These are phyloP conservation scores for Nomada flava DNA, from an alignment of 2,888 invertebrate genomes.

Conservation along the genomic window DNA sequence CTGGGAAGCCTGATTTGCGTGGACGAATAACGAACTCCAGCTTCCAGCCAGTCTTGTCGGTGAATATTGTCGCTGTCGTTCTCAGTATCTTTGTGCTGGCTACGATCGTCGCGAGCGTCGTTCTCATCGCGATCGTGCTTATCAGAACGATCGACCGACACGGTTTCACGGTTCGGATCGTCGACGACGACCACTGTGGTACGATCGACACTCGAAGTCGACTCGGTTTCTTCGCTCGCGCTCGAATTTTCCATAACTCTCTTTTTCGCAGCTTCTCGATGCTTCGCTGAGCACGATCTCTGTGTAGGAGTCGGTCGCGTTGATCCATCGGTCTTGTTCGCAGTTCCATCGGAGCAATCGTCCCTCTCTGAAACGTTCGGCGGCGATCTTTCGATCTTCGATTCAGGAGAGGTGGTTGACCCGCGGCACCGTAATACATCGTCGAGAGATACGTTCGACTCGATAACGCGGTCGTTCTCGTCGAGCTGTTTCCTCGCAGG, in stretches of 20 bases:
- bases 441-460: slow-evolving; percentile 42
- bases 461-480: not conserved
- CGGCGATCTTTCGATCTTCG: slow-evolving; percentile 19
- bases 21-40: slow-evolving; percentile 81
- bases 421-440: slow-evolving; percentile 17
- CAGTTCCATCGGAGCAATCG: slow-evolving; percentile 28
- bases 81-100: slow-evolving; percentile 60
- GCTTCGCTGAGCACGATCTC: slow-evolving; percentile 40
- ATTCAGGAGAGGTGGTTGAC: slow-evolving; percentile 13
- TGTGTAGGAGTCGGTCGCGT: slow-evolving; percentile 51
- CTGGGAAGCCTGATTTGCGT: slow-evolving; percentile 81
- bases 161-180: slow-evolving; percentile 74
- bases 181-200: slow-evolving; percentile 80
- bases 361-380: slow-evolving; percentile 16
- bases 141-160: slow-evolving; percentile 63
- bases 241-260: slow-evolving; percentile 19
- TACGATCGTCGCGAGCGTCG: slow-evolving; percentile 67
- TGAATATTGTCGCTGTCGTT: slow-evolving; percentile 78
- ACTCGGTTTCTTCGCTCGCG: slow-evolving; percentile 23
- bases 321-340: not conserved
- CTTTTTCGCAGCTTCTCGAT: slow-evolving; percentile 26
- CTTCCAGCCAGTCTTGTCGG: slow-evolving; percentile 82
- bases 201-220: slow-evolving; percentile 74
- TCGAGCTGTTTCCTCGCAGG: not conserved
- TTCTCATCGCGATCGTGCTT: slow-evolving; percentile 66